Conservation (phyloP, 2,113 vertebrate species). For the Poeciliopsis prolifica region DNA sequence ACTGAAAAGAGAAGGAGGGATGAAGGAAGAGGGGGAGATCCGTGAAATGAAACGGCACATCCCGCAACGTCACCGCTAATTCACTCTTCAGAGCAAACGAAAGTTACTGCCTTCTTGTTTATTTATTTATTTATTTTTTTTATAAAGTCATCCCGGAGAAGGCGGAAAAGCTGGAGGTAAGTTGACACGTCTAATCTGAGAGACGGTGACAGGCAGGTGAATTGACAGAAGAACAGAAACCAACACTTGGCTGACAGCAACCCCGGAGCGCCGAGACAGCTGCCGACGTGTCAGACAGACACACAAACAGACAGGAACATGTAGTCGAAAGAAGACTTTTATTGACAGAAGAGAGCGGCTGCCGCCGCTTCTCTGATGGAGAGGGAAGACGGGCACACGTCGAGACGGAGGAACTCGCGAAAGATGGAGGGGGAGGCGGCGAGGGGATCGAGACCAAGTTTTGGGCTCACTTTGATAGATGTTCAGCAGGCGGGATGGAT, state of each 20-base stretch:
- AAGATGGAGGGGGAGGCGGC: slow-evolving; percentile 29
- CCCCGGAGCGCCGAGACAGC: slow-evolving; percentile 72
- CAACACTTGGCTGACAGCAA: slow-evolving; percentile 76
- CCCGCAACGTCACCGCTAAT: slow-evolving; percentile 44
- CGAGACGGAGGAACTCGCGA: slow-evolving; percentile 6
- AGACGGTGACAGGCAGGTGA: slow-evolving; percentile 74
- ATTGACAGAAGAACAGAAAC: slow-evolving; percentile 77
- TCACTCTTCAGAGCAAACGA: slow-evolving; percentile 44
- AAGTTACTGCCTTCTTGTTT: slow-evolving; percentile 55
- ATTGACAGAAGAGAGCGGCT: slow-evolving; percentile 68
- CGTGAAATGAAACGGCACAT: slow-evolving; percentile 17
- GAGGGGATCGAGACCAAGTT: slow-evolving; percentile 51
- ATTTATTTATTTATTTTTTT: slow-evolving; percentile 5
- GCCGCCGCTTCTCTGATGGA: slow-evolving; percentile 52
- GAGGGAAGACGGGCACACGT: slow-evolving; percentile 55
- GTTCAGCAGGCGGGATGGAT: slow-evolving; percentile 45
- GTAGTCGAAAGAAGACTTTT: slow-evolving; percentile 66
- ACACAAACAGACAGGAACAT: slow-evolving; percentile 73
- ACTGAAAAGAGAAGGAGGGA: background rate
- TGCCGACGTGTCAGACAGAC: slow-evolving; percentile 73
- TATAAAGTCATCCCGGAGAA: slow-evolving; percentile 33
- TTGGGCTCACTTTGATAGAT: slow-evolving; percentile 53
- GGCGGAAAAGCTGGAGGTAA: slow-evolving; percentile 58
- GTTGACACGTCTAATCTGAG: slow-evolving; percentile 73
- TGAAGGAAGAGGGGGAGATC: background rate